Evolutionary conservation across 2,113 vertebrate genomes (phyloP).

Genomic region (Ursus arctos): DNA sequence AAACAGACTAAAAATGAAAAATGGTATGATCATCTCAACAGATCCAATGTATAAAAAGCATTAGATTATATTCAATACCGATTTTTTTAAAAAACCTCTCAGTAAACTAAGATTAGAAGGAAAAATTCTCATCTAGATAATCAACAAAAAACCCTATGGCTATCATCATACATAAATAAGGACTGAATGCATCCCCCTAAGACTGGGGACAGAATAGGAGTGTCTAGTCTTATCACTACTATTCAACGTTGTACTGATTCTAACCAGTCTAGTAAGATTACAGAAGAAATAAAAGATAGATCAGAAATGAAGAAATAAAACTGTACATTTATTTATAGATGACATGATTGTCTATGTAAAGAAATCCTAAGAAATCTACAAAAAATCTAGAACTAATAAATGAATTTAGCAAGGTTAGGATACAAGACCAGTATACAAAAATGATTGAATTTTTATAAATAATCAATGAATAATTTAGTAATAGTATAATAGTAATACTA

Average conservation of each 20-base stretch:
- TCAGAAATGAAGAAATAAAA: slow-evolving; percentile 35
- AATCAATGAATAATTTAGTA: slow-evolving; percentile 12
- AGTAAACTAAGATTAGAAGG: not conserved
- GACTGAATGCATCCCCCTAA: not conserved
- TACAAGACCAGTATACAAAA: not conserved
- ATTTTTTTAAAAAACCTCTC: not conserved
- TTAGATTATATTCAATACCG: not conserved
- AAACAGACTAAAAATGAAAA: slow-evolving; percentile 32
- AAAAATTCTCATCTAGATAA: not conserved
- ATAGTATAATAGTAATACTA: not conserved
- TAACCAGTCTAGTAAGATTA: not conserved
- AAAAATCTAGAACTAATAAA: not conserved
- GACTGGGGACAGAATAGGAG: not conserved
- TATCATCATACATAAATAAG: not conserved
- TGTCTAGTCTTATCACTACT: not conserved
- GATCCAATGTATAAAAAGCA: not conserved
- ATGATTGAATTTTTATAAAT: not conserved
- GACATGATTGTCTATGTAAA: slow-evolving; percentile 31
- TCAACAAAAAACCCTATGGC: not conserved
- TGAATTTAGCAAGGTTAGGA: not conserved
- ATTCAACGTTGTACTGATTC: not conserved
- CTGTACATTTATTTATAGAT: not conserved
- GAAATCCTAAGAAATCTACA: slow-evolving; percentile 1
- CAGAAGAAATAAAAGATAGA: slow-evolving; percentile 14
- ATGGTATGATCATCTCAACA: not conserved